A percentile compares a stretch with the other conserved stretches of the same genome.
These are phyloP conservation scores for Sturnus vulgaris DNA, from an alignment of 2,113 vertebrate species.

Conservation along the genomic window DNA sequence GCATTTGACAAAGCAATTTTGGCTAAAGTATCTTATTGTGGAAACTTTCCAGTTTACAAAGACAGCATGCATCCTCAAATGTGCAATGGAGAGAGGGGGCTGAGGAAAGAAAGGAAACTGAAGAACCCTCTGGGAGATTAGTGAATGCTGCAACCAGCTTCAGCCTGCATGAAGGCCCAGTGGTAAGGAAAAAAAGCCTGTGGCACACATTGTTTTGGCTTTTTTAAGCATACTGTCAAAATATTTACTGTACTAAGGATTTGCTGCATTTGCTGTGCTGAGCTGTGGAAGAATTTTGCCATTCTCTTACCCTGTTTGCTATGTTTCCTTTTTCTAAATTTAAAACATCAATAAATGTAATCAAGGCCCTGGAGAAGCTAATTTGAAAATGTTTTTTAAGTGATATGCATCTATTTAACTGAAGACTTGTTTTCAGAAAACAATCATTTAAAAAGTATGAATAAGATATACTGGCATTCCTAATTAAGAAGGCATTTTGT, in stretches of 20 bases:
- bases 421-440: neutral
- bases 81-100: slow-evolving; percentile 70
- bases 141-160: slow-evolving; percentile 66
- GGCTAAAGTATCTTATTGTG: slow-evolving; percentile 5
- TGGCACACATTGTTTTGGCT: slow-evolving; percentile 1
- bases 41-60: slow-evolving; percentile 75
- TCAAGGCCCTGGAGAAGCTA: neutral
- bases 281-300: neutral
- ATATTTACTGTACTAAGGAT: neutral
- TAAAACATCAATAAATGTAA: neutral
- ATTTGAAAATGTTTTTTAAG: neutral
- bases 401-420: neutral
- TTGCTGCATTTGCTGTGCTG: neutral
- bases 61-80: slow-evolving; percentile 61
- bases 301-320: neutral
- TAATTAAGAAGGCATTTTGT: neutral
- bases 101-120: slow-evolving; percentile 69
- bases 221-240: neutral
- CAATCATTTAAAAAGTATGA: neutral
- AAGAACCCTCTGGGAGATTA: slow-evolving; percentile 69
- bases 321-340: neutral
- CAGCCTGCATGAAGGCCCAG: slow-evolving; percentile 56
- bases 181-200: slow-evolving; percentile 60
- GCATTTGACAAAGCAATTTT: neutral
- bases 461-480: neutral